Percentiles rank a stretch among this genome's conserved stretches.
Evolutionary conservation across 2,888 invertebrate species (phyloP).

Genomic region (Cantharis rufa): DNA sequence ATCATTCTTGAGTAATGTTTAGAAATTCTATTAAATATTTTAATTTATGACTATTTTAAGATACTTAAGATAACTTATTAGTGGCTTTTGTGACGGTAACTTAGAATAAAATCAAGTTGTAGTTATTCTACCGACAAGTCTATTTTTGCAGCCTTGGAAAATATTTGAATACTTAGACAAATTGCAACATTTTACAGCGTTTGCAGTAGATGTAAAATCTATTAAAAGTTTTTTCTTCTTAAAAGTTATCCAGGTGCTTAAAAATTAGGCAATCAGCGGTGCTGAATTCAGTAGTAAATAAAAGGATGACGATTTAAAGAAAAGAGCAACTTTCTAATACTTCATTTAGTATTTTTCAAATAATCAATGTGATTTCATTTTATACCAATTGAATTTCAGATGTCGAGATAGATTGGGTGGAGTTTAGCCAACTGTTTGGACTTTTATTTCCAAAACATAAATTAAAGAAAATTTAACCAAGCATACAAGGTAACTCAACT

Average conservation of each 20-base stretch:
- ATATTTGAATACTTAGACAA: not conserved
- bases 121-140: not conserved
- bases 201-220: not conserved
- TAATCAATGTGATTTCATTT: not conserved
- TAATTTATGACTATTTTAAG: not conserved
- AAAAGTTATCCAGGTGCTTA: not conserved
- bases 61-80: not conserved
- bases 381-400: not conserved
- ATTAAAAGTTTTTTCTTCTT: not conserved
- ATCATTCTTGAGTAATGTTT: not conserved
- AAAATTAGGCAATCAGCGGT: not conserved
- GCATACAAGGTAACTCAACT: not conserved
- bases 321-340: not conserved
- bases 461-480: not conserved
- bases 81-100: not conserved
- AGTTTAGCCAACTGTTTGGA: not conserved
- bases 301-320: not conserved
- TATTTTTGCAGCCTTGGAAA: not conserved
- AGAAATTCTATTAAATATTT: not conserved
- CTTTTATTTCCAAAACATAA: not conserved
- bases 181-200: not conserved
- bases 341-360: not conserved
- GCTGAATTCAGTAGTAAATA: not conserved
- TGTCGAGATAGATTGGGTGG: not conserved
- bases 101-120: not conserved